Evolutionary conservation across 2,888 invertebrate species (phyloP), one percentile per base, ranked within the genome.

Genomic region (Caenorhabditis sp.): DNA sequence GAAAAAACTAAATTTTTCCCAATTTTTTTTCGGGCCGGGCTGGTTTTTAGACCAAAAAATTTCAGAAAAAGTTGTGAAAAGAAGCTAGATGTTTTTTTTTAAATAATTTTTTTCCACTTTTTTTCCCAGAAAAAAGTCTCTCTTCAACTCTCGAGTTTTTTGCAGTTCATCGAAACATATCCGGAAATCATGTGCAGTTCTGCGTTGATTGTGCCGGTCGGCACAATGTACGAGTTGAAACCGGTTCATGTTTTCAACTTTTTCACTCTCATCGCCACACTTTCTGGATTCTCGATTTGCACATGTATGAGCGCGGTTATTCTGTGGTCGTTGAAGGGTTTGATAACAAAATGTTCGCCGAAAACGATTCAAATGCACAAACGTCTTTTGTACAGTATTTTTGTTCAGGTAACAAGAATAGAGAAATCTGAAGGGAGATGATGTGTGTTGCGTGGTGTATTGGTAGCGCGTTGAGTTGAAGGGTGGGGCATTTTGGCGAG

Each of bases 161-260:
- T n/a, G n/a, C n/a, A 69, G 69, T 37, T 62, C 1, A 14, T 53
- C n/a, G 58, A 58, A 23, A 8, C 14, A 4, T 60, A 57, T 26
- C 70, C 70, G 0, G 70, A 70, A 55, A 59, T 70, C 12, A 43
- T 66, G 17, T 70, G 70, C 51, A 49, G 37, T 19, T 70, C 70
- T 14, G 62, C 70, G 2, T 14, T 70, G 0, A 23, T 59, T 0
- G 54, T 70, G 14, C 70, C 70, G 1, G 51, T 55, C 8, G 19
- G 53, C 6, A 5, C 55, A 0, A 49, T 43, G 0, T 59, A 58
- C 4, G 66, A 62, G 1, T 19, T 70, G 1, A 70, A 70, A 62
- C 70, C 70, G 10, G 66, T 70, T 10, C 66, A 66, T 27, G 27
- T 70, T 1, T 70, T 70, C 62, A 70, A 70, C 31, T n/a, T 49